Evolutionary conservation across 1,140 invertebrate genomes (phyloP), one percentile per base, ranked within the genome.

Genomic region (Orchesella cincta): DNA sequence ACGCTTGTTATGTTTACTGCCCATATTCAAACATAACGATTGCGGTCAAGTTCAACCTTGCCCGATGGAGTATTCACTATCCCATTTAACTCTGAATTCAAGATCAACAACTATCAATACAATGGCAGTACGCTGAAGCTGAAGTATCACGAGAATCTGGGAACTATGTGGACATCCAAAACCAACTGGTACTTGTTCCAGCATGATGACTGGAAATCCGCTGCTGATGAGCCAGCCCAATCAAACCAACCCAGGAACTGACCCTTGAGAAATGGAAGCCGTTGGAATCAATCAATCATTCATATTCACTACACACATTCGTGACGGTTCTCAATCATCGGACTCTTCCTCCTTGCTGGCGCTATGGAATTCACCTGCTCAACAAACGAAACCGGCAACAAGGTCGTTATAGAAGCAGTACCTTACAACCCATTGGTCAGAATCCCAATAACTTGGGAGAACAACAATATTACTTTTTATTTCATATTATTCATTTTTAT

Each of bases 141-240:
- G 0, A 51, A 39, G 26, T 51, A 70, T 46, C 0, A 51, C 18
- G 79, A 80, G 31, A n/a, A 31, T 1, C 51, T 26, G 14, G 76
- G 75, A 28, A 73, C 79, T 26, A 16, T 76, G 3, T 80, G 71
- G 20, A 75, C 76, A 1, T 5, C 71, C 0, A 36, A 39, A 36
- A 33, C 76, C 1, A 80, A 78, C 29, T 80, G 79, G 76, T 51
- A 76, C 39, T 36, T 78, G 14, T 46, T 46, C 46, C 8, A 71
- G 18, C 8, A 35, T 31, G 3, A 71, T 5, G 34, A 20, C 34
- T 2, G 8, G 14, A 23, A 71, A 14, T 5, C 12, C 8, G n/a
- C n/a, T 57, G 5, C 26, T 57, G 23, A 12, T 57, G 54, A 57
- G 26, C n/a, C 12, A 14, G 3, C 14, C n/a, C 5, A 57, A 8